Base-by-base conservation (phyloP, 2,113 vertebrate species). In the Eonycteris spelaea region DNA sequence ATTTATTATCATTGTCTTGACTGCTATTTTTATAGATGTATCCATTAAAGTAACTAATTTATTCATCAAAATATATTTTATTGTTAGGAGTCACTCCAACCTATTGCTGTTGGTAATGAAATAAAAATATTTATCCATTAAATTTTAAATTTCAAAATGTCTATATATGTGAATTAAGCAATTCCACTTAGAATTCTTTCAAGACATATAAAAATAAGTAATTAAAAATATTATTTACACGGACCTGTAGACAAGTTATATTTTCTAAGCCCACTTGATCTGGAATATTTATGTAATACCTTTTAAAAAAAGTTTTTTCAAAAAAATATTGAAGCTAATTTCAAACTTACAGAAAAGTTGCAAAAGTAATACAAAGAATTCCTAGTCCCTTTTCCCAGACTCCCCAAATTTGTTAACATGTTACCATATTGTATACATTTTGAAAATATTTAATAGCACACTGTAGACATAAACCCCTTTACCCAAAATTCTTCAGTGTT, bases 31-130 rank as follows among this genome's bases (percentile, higher is more conserved):
- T 85, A 74, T 6, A 78, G 9, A 38, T 12, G 8, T 57, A 83
- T 10, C 59, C 51, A 88, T 65, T 91, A 63, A 96, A 85, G 28
- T 70, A 77, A 95, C 28, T 70, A 16, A 94, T 40, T 89, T 89
- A 93, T 30, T 87, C n/a, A 93, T 77, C 33, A 90, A 86, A 96
- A 95, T 67, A 68, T 28, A 86, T 68, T 77, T 48, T 84, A 55
- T 43, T 8, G 6, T 87, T 97, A 77, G 40, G 45, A 84, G 48
- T 48, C n/a, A 59, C n/a, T 73, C 43, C 7, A 91, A 88, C 40
- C 28, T 86, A 92, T 0, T 74, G 16, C 14, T 92, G 24, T 21
- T 78, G 22, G 43, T 82, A 94, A 84, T 68, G 19, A 73, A 87
- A 85, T 67, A 63, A 55, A 80, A 74, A 55, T 18, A 63, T 28